phyloP scores from a whole-genome alignment of 2,113 vertebrate genomes.

The Lampris incognitus region DNA sequence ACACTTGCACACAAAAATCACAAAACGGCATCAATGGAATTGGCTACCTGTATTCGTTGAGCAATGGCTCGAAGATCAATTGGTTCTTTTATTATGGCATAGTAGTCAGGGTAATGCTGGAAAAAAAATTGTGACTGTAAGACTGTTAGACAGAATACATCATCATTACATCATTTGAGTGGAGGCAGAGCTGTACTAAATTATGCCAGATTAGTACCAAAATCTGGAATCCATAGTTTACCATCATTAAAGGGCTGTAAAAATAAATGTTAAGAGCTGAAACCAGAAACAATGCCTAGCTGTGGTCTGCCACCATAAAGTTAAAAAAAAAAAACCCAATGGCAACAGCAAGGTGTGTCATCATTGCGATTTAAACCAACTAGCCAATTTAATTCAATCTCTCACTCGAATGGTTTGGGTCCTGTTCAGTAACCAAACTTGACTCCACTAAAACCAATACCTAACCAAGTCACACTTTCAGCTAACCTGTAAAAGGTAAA shows the following conservation, averaged over 20 bases:
- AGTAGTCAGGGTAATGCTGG: constrained; percentile 99
- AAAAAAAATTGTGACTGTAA: constrained; percentile 50
- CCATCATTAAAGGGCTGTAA: too few species aligned
- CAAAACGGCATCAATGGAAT: neutral
- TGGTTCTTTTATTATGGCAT: constrained; percentile 98
- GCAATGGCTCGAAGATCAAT: constrained; percentile 96
- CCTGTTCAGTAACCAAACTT: too few species aligned
- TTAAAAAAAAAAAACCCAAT: too few species aligned
- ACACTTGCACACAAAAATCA: neutral
- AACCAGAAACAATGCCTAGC: too few species aligned
- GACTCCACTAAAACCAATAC: too few species aligned
- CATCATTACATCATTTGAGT: neutral
- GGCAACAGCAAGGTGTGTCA: too few species aligned
- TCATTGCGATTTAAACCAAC: too few species aligned
- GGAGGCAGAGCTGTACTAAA: neutral
- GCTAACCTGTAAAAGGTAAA: neutral
- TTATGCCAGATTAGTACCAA: neutral
- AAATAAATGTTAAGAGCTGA: too few species aligned
- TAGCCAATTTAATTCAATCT: too few species aligned
- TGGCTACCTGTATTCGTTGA: constrained; percentile 94
- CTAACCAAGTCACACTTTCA: too few species aligned
- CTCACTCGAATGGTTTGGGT: too few species aligned
- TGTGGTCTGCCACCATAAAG: too few species aligned
- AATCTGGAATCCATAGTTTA: neutral
- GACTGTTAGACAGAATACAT: neutral